A percentile compares a stretch with the other conserved stretches of the same genome.
Conservation (phyloP, 2,888 invertebrate species). For the Chironomus tentans region DNA sequence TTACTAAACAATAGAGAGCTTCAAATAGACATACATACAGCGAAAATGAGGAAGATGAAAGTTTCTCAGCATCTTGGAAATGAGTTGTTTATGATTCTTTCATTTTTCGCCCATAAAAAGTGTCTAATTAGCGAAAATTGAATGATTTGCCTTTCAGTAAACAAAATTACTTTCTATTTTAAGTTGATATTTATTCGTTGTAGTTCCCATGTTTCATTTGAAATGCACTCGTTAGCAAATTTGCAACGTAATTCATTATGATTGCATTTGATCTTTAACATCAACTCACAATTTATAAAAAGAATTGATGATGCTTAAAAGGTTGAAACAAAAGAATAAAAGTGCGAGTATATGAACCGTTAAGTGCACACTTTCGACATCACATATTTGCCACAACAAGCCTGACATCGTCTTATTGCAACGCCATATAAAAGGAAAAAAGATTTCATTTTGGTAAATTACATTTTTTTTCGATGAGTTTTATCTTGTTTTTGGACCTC, state of each 20-base stretch:
- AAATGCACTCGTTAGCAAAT: neutral
- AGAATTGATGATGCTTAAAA: neutral
- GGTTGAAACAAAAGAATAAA: neutral
- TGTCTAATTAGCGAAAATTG: neutral
- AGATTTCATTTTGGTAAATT: neutral
- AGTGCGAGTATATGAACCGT: neutral
- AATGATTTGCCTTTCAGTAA: neutral
- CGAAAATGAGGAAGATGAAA: neutral
- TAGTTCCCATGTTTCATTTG: neutral
- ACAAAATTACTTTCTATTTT: neutral
- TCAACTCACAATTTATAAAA: neutral
- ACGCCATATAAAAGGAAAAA: neutral
- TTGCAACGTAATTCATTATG: conserved; percentile 18
- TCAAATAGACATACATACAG: neutral
- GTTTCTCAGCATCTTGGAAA: neutral
- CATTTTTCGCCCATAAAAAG: neutral
- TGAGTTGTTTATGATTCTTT: neutral
- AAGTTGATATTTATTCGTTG: neutral
- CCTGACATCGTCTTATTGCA: neutral
- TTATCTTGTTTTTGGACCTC: neutral
- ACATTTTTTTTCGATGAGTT: neutral
- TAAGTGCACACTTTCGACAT: neutral
- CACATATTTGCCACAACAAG: neutral
- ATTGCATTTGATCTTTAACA: conserved; percentile 26
- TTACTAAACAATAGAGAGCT: neutral